A percentile compares a stretch with the other conserved stretches of the same genome.
Conservation (phyloP, 2,797 vertebrate genomes). For the Rhinella marina region DNA sequence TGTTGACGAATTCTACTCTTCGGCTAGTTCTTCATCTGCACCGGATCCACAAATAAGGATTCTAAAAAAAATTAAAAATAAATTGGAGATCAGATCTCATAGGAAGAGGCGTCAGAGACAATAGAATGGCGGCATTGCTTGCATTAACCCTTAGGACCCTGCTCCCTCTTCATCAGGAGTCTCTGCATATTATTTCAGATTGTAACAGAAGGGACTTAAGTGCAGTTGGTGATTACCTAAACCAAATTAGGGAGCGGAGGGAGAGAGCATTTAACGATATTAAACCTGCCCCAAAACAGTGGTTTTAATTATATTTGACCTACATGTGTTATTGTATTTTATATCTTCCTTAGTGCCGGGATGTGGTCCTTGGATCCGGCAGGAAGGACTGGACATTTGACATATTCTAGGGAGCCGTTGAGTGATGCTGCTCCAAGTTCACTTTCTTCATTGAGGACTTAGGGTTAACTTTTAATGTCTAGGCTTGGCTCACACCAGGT, state of each 20-base stretch:
- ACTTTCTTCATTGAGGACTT: not conserved
- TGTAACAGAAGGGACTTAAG: slow-evolving; percentile 54
- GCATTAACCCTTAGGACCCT: not conserved
- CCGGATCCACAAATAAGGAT: not conserved
- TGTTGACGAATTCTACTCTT: too few species aligned
- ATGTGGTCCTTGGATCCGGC: slow-evolving; percentile 1
- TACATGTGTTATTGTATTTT: slow-evolving; percentile 37
- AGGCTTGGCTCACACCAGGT: not conserved
- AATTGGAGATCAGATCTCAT: not conserved
- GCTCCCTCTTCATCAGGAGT: not conserved
- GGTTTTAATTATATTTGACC: slow-evolving; percentile 50
- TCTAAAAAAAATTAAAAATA: not conserved
- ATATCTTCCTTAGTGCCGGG: slow-evolving; percentile 36
- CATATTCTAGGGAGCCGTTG: not conserved
- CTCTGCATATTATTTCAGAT: not conserved
- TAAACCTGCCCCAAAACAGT: slow-evolving; percentile 44
- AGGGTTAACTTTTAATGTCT: not conserved
- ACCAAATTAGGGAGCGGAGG: slow-evolving; percentile 30
- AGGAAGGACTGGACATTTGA: not conserved
- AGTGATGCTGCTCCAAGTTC: not conserved
- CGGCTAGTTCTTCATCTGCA: too few species aligned
- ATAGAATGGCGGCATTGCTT: not conserved
- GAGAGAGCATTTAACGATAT: slow-evolving; percentile 46
- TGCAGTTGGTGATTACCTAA: slow-evolving; percentile 53
- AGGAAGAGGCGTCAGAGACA: not conserved